Evolutionary conservation across 2,797 vertebrate species (phyloP), one percentile per base, ranked within the genome.

Genomic region (Meriones psammophilus): DNA sequence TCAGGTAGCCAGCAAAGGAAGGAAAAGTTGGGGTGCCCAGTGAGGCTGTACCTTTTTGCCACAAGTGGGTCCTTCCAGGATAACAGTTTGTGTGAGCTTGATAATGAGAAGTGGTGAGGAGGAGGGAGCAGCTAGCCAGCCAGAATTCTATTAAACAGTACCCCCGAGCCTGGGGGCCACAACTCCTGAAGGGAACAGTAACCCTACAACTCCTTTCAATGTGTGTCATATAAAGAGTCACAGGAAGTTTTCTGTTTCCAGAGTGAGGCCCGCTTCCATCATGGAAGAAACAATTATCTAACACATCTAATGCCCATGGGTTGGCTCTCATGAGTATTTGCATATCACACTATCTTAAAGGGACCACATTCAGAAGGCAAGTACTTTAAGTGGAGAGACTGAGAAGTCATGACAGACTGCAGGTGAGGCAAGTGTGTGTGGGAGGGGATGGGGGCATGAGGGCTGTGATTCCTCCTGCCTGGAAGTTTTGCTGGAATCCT

Each of bases 221-320:
- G 15, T 17, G 3, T 9, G 2, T 64, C 84, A 28, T 24, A 18
- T 15, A 71, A 26, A 36, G 30, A 74, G 42, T 3, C 18, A 56
- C 69, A 39, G 8, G n/a, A 42, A 42, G n/a, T 50, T 68, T 68
- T 84, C 50, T 26, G 8, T 28, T 62, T 83, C 73, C 66, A 80
- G 66, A 76, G 64, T 14, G 28, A 22, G 71, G 33, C n/a, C 8
- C 56, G 24, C 33, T 80, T 89, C 88, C 26, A n/a, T 26, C 39
- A 7, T n/a, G 28, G 56, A 89, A 93, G 78, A 97, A 93, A n/a
- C 8, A 26, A 46, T 30, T 26, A 56, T 56, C 60, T 87, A 71
- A 39, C 28, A 56, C 8, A 17, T 9, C 33, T 17, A 46, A 8
- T 5, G 22, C 62, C 4, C 79, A 58, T 60, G 68, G 56, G 42